Base-by-base conservation (phyloP, 2,113 vertebrate species). In the Pseudopodoces humilis region DNA sequence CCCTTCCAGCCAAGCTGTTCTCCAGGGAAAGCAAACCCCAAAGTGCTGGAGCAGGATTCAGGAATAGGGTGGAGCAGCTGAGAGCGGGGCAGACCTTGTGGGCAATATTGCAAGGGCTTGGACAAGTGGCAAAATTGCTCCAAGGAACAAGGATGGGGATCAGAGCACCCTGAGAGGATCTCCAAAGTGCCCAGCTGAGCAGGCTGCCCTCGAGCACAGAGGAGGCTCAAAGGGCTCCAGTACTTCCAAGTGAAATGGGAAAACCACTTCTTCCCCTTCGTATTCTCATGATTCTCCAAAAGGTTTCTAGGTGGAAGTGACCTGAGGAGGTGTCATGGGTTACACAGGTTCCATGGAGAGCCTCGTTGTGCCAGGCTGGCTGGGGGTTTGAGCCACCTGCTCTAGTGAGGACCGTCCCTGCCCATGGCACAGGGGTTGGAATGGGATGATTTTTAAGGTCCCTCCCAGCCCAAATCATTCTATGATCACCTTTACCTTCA, bases 121-220 rank as follows among this genome's bases (percentile, higher is more conserved):
- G 30, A 39, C 11, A 64, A 35, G 15, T 22, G 22, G 16, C 30
- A 76, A 17, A 63, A 67, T 24, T 41, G 20, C 50, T 85, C 30
- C 30, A 63, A 56, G 75, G 71, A 65, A 46, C 27, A 64, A 39
- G 19, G 15, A 68, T 15, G 21, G 25, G 27, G 33, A 41, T 79
- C 44, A 53, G 46, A 86, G 86, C 25, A 88, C 25, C 58, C 30
- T 30, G 15, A n/a, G 44, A 68, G 56, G 15, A 21, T 30, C 23
- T 64, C 35, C 22, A 20, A 47, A 69, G 15, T 14, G 28, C 24
- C 10, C 20, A 30, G 76, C 44, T n/a, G 49, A 76, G 49, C 53
- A 44, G 70, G n/a, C 39, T 95, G 50, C 43, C 23, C 60, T 74
- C 0, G 0, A 2, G 8, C 33, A 5, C 0, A 0, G 50, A 49